Evolutionary conservation across 2,113 vertebrate genomes (phyloP).

Genomic region (Eptesicus fuscus): DNA sequence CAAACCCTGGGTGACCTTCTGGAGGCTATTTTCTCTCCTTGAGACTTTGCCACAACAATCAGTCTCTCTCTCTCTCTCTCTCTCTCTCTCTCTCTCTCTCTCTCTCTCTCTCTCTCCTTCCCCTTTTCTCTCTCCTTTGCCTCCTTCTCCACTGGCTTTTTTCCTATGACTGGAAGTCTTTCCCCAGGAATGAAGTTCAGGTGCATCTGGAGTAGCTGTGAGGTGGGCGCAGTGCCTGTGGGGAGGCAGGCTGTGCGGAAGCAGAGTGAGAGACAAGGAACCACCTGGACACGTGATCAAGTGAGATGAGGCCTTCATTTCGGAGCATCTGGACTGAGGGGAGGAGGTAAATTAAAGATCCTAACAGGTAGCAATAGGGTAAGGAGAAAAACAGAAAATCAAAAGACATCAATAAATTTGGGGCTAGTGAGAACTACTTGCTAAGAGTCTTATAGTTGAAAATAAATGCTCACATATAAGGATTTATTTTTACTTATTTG

Average conservation of each 20-base stretch:
- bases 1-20: neutral
- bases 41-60: neutral
- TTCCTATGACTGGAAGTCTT: neutral
- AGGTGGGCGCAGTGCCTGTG: neutral
- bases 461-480: neutral
- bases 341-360: neutral
- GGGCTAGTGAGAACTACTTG: neutral
- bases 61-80: neutral
- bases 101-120: too few species aligned
- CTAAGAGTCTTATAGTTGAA: neutral
- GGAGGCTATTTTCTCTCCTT: neutral
- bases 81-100: too few species aligned
- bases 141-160: neutral
- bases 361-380: neutral
- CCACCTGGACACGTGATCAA: neutral
- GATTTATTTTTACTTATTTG: neutral
- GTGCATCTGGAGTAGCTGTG: neutral
- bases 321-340: neutral
- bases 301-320: neutral
- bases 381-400: neutral
- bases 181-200: neutral
- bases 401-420: neutral
- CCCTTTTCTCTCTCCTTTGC: neutral
- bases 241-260: neutral
- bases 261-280: neutral